Evolutionary conservation across 2,888 invertebrate species (phyloP), one percentile per base, ranked within the genome.

Genomic region (Gymnocheta viridis): DNA sequence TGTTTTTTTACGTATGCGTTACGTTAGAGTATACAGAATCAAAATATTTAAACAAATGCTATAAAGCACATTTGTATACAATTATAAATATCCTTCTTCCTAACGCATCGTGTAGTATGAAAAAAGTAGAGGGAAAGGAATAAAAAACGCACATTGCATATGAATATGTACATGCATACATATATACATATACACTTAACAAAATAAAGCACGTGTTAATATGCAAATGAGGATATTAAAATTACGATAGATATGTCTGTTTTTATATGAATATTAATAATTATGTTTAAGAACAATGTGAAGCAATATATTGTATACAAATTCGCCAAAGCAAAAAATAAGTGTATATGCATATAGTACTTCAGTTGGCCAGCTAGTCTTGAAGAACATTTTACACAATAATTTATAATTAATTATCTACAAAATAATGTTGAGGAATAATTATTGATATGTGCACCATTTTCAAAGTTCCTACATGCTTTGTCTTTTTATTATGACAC

Each of bases 131-230:
- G 27, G 7, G 12, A 10, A 41, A 14, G 7, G 4, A 29, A 4
- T 5, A 17, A 27, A 38, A 44, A 29, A 10, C 17, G 0, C 10
- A 41, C 22, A n/a, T n/a, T n/a, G n/a, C n/a, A n/a, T n/a, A n/a
- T n/a, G n/a, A n/a, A n/a, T n/a, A n/a, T n/a, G 17, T 17, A 12
- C 19, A 10, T 14, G 41, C 17, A 35, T 47, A 66, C 7, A 29
- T 19, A 35, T 4, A 19, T 5, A 19, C 2, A 19, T 19, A 6
- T 29, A 41, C 9, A 29, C 14, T 64, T 17, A 44, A 24, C 24
- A 62, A 47, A 64, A 76, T 76, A 70, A 79, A 83, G 76, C 82
- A 79, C 74, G 82, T 83, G 79, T 83, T 79, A 79, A 83, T 79
- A 79, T 83, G 79, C 74, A 83, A 83, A 83, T 79, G 51, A 79